phyloP scores from a whole-genome alignment of 2,113 vertebrate species.

The Calidris pygmaea region DNA sequence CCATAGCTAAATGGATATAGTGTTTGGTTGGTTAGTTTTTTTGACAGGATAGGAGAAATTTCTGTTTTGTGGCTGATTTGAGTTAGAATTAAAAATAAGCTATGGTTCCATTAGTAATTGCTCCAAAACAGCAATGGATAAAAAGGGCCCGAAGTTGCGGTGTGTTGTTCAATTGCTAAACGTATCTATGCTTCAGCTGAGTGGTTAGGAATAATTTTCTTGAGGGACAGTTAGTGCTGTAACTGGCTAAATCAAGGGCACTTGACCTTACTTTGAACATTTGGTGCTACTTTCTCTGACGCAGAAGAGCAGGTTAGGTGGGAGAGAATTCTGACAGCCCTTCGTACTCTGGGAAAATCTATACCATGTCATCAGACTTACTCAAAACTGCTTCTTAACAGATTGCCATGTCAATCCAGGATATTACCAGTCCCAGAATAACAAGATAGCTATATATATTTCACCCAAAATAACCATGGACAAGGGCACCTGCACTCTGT shows the following conservation, averaged over 20 bases:
- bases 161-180: neutral
- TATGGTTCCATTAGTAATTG: neutral
- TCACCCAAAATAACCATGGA: neutral
- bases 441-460: slow-evolving; percentile 23
- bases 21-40: neutral
- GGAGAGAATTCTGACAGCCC: neutral
- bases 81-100: neutral
- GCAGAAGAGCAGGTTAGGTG: neutral
- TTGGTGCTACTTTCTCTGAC: neutral
- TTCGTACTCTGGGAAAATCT: slow-evolving; percentile 9
- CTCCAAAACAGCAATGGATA: neutral
- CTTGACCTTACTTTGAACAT: neutral
- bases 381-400: slow-evolving; percentile 29
- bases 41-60: neutral
- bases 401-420: slow-evolving; percentile 18
- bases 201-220: neutral
- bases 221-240: neutral
- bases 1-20: neutral
- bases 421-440: slow-evolving; percentile 33
- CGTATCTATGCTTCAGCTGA: neutral
- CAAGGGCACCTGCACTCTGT: neutral
- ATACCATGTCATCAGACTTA: neutral
- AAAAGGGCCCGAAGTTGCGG: neutral
- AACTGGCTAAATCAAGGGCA: neutral
- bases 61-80: neutral